These are phyloP conservation scores for Rhabditophanes sp. DNA, from an alignment of 2,888 invertebrate species.

Conservation along the genomic window DNA sequence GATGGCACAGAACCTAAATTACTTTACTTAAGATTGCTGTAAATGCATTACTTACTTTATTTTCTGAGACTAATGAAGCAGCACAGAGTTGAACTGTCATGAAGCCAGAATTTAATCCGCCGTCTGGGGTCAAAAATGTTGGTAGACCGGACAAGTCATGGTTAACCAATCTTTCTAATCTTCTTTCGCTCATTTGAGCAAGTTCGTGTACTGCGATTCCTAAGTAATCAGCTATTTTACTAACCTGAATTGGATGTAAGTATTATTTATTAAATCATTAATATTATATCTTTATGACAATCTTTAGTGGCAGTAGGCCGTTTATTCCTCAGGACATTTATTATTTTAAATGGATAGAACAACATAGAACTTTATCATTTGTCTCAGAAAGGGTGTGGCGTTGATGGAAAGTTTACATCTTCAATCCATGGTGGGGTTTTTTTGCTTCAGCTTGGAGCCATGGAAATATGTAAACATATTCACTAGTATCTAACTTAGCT, in stretches of 20 bases:
- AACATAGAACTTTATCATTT: no score
- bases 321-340: no score
- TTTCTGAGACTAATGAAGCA: slow-evolving; percentile 50
- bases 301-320: not conserved
- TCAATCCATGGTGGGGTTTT: no score
- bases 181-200: slow-evolving; percentile 55
- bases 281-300: slow-evolving; percentile 3
- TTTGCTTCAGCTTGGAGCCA: no score
- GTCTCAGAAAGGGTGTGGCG: no score
- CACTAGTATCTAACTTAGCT: no score
- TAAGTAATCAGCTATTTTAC: slow-evolving; percentile 56
- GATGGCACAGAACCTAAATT: slow-evolving; percentile 58
- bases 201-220: slow-evolving; percentile 56
- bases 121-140: slow-evolving; percentile 55
- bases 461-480: no score
- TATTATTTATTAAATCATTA: slow-evolving; percentile 4
- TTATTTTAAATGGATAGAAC: no score
- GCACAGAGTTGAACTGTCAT: slow-evolving; percentile 58
- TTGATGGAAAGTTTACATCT: no score
- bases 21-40: slow-evolving; percentile 52
- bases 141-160: slow-evolving; percentile 55
- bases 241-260: slow-evolving; percentile 42
- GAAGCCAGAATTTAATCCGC: slow-evolving; percentile 58
- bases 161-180: slow-evolving; percentile 55
- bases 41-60: slow-evolving; percentile 5